phyloP scores from a whole-genome alignment of 2,113 vertebrate genomes.

The Archocentrus centrarchus region DNA sequence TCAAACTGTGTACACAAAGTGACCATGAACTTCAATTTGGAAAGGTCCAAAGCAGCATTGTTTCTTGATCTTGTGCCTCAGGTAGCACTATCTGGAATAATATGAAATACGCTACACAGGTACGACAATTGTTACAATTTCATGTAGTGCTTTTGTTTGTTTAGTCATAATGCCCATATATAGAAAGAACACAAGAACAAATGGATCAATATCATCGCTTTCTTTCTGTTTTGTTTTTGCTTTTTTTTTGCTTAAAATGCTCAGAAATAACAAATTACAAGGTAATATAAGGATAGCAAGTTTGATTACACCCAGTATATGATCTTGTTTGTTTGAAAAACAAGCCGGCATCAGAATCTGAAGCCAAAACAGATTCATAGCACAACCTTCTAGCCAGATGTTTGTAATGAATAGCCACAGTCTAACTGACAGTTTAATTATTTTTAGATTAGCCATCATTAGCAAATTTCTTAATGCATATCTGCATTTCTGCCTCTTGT shows the following conservation, averaged over 20 bases:
- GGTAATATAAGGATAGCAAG: neutral
- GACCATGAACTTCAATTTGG: constrained; percentile 52
- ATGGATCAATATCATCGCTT: neutral
- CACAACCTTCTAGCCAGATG: constrained; percentile 51
- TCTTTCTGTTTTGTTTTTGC: neutral
- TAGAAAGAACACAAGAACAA: constrained; percentile 6
- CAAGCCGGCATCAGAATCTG: constrained; percentile 25
- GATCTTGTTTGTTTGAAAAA: constrained; percentile 12
- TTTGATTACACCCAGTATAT: constrained; percentile 12
- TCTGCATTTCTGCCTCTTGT: constrained; percentile 34
- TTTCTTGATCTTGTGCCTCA: constrained; percentile 31
- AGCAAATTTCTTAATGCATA: constrained; percentile 31
- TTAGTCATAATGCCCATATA: constrained; percentile 29
- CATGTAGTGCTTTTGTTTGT: constrained; percentile 21
- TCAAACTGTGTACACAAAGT: constrained; percentile 8
- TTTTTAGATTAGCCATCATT: constrained; percentile 64
- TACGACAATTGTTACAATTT: constrained; percentile 3
- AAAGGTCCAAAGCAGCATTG: constrained; percentile 35
- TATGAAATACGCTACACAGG: constrained; percentile 15
- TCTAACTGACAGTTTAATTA: constrained; percentile 59
- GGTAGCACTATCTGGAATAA: constrained; percentile 15
- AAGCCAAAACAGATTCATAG: constrained; percentile 44
- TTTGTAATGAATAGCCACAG: constrained; percentile 57
- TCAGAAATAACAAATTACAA: constrained; percentile 21
- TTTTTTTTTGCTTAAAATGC: neutral